Conservation (phyloP, 2,113 vertebrate species). For the Hemiprocne comata region DNA sequence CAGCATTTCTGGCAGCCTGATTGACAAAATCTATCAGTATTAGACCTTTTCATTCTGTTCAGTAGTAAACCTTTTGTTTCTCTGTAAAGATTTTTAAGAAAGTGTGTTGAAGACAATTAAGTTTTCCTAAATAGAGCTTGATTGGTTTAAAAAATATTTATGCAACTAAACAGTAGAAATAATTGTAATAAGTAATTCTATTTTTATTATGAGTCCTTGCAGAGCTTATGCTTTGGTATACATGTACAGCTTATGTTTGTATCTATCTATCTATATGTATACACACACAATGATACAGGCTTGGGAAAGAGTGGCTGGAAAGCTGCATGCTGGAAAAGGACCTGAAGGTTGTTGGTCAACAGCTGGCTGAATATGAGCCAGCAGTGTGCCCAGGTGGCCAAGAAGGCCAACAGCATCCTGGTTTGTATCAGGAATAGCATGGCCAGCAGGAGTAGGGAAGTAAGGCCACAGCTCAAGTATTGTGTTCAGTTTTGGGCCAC, state of each 20-base stretch:
- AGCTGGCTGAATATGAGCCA: not conserved
- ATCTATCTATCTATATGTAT: too few species aligned
- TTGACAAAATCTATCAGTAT: not conserved
- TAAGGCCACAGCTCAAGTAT: not conserved
- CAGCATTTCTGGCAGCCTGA: not conserved
- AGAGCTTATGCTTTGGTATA: not conserved
- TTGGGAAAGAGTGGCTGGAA: not conserved
- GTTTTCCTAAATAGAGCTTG: not conserved
- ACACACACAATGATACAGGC: not conserved
- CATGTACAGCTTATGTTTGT: too few species aligned
- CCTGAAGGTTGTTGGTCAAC: fast-evolving
- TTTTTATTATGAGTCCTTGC: not conserved
- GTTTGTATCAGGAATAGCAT: not conserved
- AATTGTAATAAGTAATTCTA: not conserved
- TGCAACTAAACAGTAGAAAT: not conserved
- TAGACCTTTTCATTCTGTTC: not conserved
- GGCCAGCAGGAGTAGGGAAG: not conserved
- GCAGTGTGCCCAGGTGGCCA: not conserved
- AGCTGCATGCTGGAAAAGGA: not conserved
- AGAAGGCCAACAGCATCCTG: not conserved
- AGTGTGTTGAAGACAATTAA: not conserved
- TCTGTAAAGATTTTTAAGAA: not conserved
- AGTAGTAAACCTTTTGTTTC: not conserved
- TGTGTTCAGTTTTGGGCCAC: not conserved
- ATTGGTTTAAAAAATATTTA: not conserved